phyloP scores from a whole-genome alignment of 2,113 vertebrate genomes.

The Corydoras maculifer region DNA sequence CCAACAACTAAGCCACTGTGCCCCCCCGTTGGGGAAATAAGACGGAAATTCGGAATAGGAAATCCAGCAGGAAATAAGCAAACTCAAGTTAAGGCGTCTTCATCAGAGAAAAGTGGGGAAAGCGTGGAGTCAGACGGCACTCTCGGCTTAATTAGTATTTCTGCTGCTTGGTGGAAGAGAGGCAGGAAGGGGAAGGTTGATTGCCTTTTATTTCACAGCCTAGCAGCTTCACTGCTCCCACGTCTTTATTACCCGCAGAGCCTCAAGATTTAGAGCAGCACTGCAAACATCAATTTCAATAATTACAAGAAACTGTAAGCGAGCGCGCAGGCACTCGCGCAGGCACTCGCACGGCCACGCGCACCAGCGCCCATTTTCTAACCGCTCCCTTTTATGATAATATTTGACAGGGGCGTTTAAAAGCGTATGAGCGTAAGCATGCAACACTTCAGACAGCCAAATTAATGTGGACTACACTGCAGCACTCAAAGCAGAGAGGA shows the following conservation, averaged over 20 bases:
- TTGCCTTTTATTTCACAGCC: slow-evolving; percentile 63
- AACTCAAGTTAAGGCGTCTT: slow-evolving; percentile 45
- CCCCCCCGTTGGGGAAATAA: slow-evolving; percentile 10
- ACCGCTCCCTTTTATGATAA: slow-evolving; percentile 55
- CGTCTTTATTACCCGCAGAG: slow-evolving; percentile 61
- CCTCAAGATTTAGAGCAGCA: slow-evolving; percentile 59
- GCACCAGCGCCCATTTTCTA: slow-evolving; percentile 48
- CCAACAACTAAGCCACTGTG: no score
- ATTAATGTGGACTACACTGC: slow-evolving; percentile 30
- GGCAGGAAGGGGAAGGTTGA: slow-evolving; percentile 64
- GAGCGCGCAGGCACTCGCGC: slow-evolving; percentile 31
- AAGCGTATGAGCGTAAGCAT: slow-evolving; percentile 19
- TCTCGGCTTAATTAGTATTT: slow-evolving; percentile 67
- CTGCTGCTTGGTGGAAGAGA: slow-evolving; percentile 58
- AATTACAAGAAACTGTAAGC: slow-evolving; percentile 62
- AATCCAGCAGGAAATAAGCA: background rate
- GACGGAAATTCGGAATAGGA: slow-evolving; percentile 16
- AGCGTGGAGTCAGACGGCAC: slow-evolving; percentile 45
- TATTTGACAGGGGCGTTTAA: slow-evolving; percentile 58
- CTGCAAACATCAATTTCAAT: slow-evolving; percentile 67
- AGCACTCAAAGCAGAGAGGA: slow-evolving; percentile 33
- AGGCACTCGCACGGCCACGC: slow-evolving; percentile 44
- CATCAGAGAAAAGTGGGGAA: slow-evolving; percentile 48
- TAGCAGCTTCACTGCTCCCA: slow-evolving; percentile 38
- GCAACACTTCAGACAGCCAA: slow-evolving; percentile 30